phyloP scores from a whole-genome alignment of 2,797 vertebrate species.

The Serranus cabrilla region DNA sequence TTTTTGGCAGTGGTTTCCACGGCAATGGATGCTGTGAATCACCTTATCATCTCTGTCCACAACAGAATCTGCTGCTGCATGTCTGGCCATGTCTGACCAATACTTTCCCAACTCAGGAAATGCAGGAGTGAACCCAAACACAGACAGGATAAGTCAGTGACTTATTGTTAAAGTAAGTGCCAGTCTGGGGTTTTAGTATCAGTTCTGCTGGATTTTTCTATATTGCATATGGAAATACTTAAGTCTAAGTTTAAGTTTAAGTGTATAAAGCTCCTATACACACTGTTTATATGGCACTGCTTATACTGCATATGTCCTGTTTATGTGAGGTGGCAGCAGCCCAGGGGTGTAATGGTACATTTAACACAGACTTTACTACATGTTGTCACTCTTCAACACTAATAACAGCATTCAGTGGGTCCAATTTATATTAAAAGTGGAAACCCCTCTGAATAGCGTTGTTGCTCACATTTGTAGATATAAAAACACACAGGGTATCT shows the following conservation, averaged over 20 bases:
- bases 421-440: background rate
- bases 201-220: background rate
- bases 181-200: background rate
- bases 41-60: background rate
- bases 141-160: no score
- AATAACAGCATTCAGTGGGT: background rate
- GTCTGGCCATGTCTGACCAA: background rate
- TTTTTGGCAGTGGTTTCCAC: no score
- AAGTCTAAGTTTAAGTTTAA: background rate
- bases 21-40: background rate
- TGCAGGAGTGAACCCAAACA: background rate
- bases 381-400: background rate
- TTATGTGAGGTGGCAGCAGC: background rate
- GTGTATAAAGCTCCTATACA: background rate
- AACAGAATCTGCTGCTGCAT: background rate
- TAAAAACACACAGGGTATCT: background rate
- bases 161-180: no score
- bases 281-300: background rate
- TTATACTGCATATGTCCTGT: background rate
- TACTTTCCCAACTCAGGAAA: background rate
- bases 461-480: background rate
- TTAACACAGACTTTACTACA: conserved; percentile 11
- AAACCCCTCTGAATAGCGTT: background rate
- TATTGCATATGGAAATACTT: background rate
- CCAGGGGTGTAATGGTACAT: background rate